Percentiles rank a stretch among this genome's conserved stretches.
phyloP scores from a whole-genome alignment of 2,797 vertebrate genomes.

The Oceanodroma leucorhoa region DNA sequence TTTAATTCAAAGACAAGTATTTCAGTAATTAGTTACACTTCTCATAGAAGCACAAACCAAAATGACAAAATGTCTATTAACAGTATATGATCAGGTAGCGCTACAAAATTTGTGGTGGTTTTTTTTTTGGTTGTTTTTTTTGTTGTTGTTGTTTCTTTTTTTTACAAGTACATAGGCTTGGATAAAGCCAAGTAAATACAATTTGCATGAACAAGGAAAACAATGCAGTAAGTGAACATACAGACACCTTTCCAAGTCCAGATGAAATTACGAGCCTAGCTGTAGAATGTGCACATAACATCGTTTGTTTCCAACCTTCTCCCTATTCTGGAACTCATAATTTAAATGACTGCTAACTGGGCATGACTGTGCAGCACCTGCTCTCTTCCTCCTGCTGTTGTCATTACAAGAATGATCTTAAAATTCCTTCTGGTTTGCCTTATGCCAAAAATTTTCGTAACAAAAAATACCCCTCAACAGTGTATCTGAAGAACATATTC shows the following conservation, averaged over 20 bases:
- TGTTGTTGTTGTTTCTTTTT: not conserved
- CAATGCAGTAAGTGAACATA: not conserved
- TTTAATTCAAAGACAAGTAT: not conserved
- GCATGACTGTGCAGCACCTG: not conserved
- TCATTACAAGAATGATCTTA: not conserved
- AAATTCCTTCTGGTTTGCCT: not conserved
- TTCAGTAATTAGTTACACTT: not conserved
- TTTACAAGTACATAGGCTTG: not conserved
- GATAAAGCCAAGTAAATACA: not conserved
- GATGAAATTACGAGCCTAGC: not conserved
- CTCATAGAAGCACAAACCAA: not conserved
- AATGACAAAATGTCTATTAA: not conserved
- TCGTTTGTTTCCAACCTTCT: not conserved
- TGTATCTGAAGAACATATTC: not conserved
- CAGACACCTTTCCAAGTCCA: not conserved
- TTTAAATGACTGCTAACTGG: not conserved
- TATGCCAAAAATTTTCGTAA: not conserved
- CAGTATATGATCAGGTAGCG: not conserved
- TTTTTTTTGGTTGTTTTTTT: not conserved
- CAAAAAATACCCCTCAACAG: not conserved
- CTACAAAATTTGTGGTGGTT: not conserved
- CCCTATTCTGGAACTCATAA: not conserved
- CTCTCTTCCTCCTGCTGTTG: not conserved
- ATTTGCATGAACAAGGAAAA: not conserved
- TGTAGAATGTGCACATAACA: not conserved